phyloP scores from a whole-genome alignment of 92 coral and sea anemone species.

The Porites cylindrica region DNA sequence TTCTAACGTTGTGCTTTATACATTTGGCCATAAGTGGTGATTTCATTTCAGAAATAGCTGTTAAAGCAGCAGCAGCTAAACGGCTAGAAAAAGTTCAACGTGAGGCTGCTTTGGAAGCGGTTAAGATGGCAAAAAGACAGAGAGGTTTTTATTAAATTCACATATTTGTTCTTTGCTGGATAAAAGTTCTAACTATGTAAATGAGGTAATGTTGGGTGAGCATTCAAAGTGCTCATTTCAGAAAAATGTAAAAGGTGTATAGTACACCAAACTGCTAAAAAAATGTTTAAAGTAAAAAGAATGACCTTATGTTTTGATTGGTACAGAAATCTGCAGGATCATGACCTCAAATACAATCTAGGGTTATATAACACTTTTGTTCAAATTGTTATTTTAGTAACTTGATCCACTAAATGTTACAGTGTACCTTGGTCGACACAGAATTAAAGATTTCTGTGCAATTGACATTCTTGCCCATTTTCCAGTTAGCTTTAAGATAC shows the following conservation, averaged over 20 bases:
- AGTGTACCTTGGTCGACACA: no score
- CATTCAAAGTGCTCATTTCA: not conserved
- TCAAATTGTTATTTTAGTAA: no score
- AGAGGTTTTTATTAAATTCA: conserved; percentile 60
- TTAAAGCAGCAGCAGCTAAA: conserved; percentile 61
- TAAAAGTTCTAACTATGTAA: not conserved
- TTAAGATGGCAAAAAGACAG: conserved; percentile 90
- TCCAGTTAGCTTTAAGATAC: no score
- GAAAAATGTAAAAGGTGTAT: no score
- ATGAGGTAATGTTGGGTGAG: not conserved
- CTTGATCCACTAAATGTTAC: no score
- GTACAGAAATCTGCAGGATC: no score
- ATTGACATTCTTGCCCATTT: no score
- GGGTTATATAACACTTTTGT: no score
- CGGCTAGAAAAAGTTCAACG: conserved; percentile 86
- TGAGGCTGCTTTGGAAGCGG: conserved; percentile 83
- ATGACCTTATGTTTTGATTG: no score
- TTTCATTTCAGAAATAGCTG: conserved; percentile 69
- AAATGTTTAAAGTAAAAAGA: no score
- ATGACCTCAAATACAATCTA: no score
- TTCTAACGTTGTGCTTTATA: conserved; percentile 15
- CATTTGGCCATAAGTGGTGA: conserved; percentile 50
- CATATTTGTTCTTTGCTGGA: conserved; percentile 20
- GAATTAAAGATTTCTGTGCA: no score
- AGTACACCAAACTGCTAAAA: not conserved